Conservation (phyloP, 2,113 vertebrate genomes). For the Melanocharis versteri region DNA sequence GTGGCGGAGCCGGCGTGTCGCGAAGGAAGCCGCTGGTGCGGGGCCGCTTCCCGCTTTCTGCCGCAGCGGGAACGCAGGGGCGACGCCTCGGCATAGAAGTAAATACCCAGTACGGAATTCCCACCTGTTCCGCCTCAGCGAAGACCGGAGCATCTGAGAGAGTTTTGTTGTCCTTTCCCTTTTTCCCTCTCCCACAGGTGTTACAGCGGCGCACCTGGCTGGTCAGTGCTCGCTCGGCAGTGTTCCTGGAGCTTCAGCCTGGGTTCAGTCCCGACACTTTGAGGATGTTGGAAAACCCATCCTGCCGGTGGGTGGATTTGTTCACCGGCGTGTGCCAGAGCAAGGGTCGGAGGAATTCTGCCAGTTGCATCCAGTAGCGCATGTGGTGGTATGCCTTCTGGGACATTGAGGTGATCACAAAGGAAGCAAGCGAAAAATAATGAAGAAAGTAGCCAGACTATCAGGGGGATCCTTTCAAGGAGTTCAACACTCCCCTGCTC, state of each 20-base stretch:
- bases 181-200: neutral
- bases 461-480: neutral
- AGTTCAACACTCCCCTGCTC: neutral
- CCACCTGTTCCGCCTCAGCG: neutral
- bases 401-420: neutral
- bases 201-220: neutral
- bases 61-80: rapidly evolving
- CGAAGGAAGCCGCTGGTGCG: neutral
- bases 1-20: neutral
- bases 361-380: neutral
- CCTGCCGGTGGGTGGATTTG: neutral
- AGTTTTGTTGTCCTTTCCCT: neutral
- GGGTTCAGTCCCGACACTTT: neutral
- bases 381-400: neutral
- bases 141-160: neutral
- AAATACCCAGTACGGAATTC: rapidly evolving
- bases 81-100: rapidly evolving
- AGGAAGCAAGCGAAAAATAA: neutral
- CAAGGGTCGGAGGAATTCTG: neutral
- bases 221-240: neutral
- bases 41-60: neutral
- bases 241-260: neutral
- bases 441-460: neutral
- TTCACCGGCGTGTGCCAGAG: neutral
- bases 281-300: neutral